These are phyloP conservation scores for Phyto melanocephala DNA, from an alignment of 2,888 invertebrate species.

Conservation along the genomic window DNA sequence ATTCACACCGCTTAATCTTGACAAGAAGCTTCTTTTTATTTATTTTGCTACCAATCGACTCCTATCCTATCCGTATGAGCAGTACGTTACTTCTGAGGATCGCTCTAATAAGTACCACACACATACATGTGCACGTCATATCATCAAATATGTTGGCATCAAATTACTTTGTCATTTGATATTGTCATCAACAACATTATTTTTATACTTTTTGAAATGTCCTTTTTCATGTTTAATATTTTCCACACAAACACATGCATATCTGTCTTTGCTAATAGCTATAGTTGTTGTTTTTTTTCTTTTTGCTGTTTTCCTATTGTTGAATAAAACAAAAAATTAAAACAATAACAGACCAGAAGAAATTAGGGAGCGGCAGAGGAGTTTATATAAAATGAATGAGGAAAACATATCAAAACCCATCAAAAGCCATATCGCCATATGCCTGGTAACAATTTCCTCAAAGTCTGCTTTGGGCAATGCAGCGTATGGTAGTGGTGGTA, in stretches of 20 bases:
- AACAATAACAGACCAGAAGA: slow-evolving; percentile 1
- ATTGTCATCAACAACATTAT: slow-evolving; percentile 49
- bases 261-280: background rate
- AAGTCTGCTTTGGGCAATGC: too few relatives aligned
- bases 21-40: too few relatives aligned
- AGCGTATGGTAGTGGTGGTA: too few relatives aligned
- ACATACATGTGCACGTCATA: background rate
- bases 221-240: slow-evolving; percentile 2
- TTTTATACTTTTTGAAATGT: slow-evolving; percentile 31
- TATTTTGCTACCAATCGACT: too few relatives aligned
- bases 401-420: slow-evolving; percentile 9
- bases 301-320: slow-evolving; percentile 1
- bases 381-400: background rate
- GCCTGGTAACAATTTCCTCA: too few relatives aligned
- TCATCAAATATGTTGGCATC: slow-evolving; percentile 48
- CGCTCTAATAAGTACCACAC: too few relatives aligned
- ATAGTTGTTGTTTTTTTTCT: too few relatives aligned
- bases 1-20: too few relatives aligned
- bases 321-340: slow-evolving; percentile 3
- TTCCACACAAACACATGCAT: background rate
- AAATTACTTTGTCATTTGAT: slow-evolving; percentile 61
- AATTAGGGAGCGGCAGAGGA: background rate
- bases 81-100: too few relatives aligned
- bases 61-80: too few relatives aligned
- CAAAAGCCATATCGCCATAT: slow-evolving; percentile 39